These are phyloP conservation scores for Lymantria monacha DNA, from an alignment of 2,888 invertebrate genomes.

Conservation along the genomic window DNA sequence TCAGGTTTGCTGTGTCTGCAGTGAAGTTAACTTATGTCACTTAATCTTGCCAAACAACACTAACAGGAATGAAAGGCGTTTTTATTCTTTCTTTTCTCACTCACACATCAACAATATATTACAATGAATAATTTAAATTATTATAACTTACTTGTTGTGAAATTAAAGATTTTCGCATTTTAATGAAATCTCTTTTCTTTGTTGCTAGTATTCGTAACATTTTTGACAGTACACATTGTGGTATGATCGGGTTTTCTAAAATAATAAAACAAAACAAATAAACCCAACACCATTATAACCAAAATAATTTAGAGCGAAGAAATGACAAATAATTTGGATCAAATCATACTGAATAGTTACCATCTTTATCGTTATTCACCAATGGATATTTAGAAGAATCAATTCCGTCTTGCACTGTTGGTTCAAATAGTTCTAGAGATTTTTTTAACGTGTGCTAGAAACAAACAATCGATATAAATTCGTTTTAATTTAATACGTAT, in stretches of 20 bases:
- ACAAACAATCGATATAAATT: neutral
- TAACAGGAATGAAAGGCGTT: no score
- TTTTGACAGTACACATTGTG: constrained; percentile 54
- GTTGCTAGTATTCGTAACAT: constrained; percentile 50
- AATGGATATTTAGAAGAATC: neutral
- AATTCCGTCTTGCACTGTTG: neutral
- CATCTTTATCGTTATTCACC: neutral
- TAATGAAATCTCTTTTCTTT: constrained; percentile 66
- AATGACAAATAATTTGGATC: no score
- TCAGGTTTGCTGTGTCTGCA: no score
- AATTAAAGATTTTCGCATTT: constrained; percentile 54
- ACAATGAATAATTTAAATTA: neutral
- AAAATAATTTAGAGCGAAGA: no score
- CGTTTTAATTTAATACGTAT: no score
- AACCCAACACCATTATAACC: no score
- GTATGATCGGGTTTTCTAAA: constrained; percentile 48
- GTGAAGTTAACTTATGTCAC: no score
- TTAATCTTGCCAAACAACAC: no score
- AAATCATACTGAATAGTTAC: neutral
- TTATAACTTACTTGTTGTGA: constrained; percentile 52
- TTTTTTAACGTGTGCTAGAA: neutral
- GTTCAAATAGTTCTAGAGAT: neutral
- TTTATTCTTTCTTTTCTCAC: no score
- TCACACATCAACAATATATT: no score
- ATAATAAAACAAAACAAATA: neutral